Evolutionary conservation across 2,888 invertebrate genomes (phyloP), one percentile per base, ranked within the genome.

Genomic region (Nemotelus nigrinus): DNA sequence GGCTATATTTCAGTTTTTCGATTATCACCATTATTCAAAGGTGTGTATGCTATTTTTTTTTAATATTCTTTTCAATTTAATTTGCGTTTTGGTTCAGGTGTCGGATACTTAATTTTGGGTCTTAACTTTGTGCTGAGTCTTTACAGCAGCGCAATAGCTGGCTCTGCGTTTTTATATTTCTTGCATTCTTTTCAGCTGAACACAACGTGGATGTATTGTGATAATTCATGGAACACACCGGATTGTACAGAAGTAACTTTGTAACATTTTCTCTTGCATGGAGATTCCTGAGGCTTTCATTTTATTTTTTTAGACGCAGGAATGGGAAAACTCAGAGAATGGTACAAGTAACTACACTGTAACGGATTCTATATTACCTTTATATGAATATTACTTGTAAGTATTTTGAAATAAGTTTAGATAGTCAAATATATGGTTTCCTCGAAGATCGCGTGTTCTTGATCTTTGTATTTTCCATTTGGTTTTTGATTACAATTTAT

Each of bases 21-120:
- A 81, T 90, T 94, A 80, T 91, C 92, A 78, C 96, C 96, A 2
- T 88, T 96, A 70, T 95, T 96, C 86, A 97, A 96, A 92, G 96
- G 96, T 94, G 88, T 80, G 8, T 25, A 25, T 25, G 25, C 1
- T 25, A 25, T 25, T 25, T 25, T 25, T 25, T 25, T 25, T 1
- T 1, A 25, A 25, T 25, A 25, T 25, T 25, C 25, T 25, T 25
- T 25, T 25, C 3, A 55, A 50, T 6, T 10, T 48, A 45, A 68
- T 48, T 10, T 47, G 5, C 48, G 7, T 8, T 39, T 60, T 25
- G 0, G 25, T 84, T 77, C 85, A 96, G 96, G 96, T 75, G 94
- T 95, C 57, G 96, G 96, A 2, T 96, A 94, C 84, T 94, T 96
- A 0, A 92, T 93, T 45, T 89, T 95, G 6, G 87, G 96, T 76